Conservation (phyloP, 2,113 vertebrate species). For the Holacanthus passer region DNA sequence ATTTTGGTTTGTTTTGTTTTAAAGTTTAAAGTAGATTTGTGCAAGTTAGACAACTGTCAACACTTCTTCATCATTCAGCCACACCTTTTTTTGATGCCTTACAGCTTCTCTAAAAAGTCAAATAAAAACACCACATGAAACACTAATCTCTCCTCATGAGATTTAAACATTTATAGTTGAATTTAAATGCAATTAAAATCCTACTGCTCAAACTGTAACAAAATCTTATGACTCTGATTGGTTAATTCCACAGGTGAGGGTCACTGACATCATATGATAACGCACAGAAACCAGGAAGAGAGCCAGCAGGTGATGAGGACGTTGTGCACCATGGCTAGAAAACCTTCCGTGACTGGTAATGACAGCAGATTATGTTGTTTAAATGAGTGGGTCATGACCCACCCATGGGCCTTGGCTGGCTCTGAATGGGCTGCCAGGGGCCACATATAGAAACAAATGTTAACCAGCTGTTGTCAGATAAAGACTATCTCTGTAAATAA, state of each 20-base stretch:
- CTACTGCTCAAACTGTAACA: neutral
- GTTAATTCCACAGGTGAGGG: neutral
- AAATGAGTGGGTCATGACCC: neutral
- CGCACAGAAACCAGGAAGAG: neutral
- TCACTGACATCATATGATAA: neutral
- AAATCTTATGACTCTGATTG: neutral
- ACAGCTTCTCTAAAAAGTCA: neutral
- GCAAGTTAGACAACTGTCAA: neutral
- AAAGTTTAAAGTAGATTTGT: neutral
- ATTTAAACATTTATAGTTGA: neutral
- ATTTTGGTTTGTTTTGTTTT: neutral
- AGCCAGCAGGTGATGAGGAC: neutral
- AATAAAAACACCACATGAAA: neutral
- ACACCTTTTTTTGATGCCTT: neutral
- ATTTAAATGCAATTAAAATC: neutral
- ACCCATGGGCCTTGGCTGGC: no score
- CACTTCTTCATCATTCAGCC: neutral
- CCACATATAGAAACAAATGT: neutral
- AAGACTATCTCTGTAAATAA: neutral
- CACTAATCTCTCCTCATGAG: neutral
- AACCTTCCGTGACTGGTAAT: neutral
- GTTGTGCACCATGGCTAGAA: neutral
- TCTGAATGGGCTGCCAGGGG: neutral
- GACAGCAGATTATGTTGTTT: slow-evolving; percentile 5
- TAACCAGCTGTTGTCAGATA: neutral